phyloP scores from a whole-genome alignment of 2,113 vertebrate species.

The Emydocephalus ijimae region DNA sequence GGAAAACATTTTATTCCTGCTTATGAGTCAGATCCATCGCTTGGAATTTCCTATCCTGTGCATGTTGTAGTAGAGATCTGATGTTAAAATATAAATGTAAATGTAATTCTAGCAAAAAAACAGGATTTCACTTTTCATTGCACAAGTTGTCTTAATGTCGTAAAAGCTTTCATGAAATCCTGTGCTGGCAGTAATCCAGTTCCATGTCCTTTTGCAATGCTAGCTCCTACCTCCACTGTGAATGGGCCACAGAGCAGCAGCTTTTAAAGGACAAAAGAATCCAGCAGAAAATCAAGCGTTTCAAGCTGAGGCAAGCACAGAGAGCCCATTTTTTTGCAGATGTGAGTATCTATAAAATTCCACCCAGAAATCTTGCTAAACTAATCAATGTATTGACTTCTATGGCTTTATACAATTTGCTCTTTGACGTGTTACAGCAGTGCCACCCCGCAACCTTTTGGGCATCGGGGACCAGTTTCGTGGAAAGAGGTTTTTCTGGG shows the following conservation, averaged over 20 bases:
- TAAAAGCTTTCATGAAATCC: conserved; percentile 2
- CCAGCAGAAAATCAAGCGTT: conserved; percentile 99
- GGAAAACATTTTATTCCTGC: background rate
- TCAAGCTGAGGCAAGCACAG: conserved; percentile 96
- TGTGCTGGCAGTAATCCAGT: conserved; percentile 42
- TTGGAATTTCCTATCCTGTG: background rate
- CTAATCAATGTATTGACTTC: background rate
- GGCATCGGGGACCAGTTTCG: too few relatives aligned
- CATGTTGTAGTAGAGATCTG: rapidly evolving
- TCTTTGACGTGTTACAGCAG: background rate
- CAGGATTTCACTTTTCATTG: background rate
- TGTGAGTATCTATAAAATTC: conserved; percentile 74
- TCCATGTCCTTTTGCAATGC: conserved; percentile 51
- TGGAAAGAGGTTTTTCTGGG: too few relatives aligned
- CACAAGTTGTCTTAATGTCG: background rate
- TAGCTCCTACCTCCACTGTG: conserved; percentile 98
- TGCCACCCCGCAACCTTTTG: too few relatives aligned
- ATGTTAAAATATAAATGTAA: rapidly evolving
- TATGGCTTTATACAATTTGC: conserved; percentile 1
- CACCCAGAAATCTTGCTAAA: conserved; percentile 8
- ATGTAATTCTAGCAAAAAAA: background rate
- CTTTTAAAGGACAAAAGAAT: conserved; percentile 98
- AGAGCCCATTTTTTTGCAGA: conserved; percentile 98
- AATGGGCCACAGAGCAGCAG: conserved; percentile 97
- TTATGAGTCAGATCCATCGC: background rate